Percentiles rank a stretch among this genome's conserved stretches.
Evolutionary conservation across 2,113 vertebrate species (phyloP).

Genomic region (Smithornis capensis): DNA sequence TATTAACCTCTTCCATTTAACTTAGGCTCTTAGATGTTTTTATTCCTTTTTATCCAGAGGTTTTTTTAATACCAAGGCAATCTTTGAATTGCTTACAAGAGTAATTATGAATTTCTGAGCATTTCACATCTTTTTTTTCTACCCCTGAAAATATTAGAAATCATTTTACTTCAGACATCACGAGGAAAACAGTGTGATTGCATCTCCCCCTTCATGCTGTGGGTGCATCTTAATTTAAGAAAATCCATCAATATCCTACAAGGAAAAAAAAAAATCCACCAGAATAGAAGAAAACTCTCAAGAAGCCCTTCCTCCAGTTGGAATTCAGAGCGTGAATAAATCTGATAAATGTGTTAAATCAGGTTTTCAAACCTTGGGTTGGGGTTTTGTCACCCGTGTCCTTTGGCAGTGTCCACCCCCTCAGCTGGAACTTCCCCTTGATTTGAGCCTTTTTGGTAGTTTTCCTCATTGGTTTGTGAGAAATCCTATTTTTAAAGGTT

Average conservation of each 20-base stretch:
- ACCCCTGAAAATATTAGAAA: not conserved
- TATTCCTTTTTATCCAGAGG: slow-evolving; percentile 21
- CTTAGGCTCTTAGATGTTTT: slow-evolving; percentile 19
- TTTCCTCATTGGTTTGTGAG: fast-evolving
- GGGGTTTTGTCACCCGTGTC: not conserved
- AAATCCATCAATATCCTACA: not conserved
- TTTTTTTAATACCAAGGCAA: not conserved
- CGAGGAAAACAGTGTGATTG: not conserved
- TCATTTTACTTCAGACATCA: not conserved
- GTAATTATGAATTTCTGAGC: slow-evolving; percentile 31
- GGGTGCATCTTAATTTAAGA: not conserved
- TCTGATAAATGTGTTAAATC: not conserved
- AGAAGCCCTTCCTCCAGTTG: fast-evolving
- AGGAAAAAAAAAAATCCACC: not conserved
- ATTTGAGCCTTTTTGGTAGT: not conserved
- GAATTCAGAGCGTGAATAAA: not conserved
- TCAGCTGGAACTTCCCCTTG: not conserved
- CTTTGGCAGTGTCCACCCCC: fast-evolving
- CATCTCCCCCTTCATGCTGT: not conserved
- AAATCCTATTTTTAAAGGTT: not conserved
- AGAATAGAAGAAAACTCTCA: not conserved
- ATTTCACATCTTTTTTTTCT: not conserved
- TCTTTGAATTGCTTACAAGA: slow-evolving; percentile 16
- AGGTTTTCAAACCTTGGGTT: not conserved
- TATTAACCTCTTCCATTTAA: slow-evolving; percentile 13